phyloP scores from a whole-genome alignment of 1,140 invertebrate genomes.

The Hylaeus anthracinus region DNA sequence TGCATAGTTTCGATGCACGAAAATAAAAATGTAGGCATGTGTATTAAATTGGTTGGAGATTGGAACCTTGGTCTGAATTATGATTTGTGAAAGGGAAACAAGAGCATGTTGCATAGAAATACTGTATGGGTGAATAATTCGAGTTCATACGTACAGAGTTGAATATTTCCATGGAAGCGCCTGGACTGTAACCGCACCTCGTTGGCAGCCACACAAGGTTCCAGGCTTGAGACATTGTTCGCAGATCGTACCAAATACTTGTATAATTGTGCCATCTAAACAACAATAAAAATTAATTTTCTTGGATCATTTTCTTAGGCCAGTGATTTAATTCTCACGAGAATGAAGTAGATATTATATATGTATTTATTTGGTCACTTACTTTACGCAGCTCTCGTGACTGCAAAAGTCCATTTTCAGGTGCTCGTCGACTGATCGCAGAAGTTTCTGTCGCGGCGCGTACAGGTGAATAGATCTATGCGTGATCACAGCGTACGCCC shows the following conservation, averaged over 20 bases:
- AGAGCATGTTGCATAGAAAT: no score
- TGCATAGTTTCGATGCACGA: no score
- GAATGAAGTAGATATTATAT: no score
- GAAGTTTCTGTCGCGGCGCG: slow-evolving; percentile 83
- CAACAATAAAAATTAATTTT: neutral
- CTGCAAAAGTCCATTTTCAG: slow-evolving; percentile 84
- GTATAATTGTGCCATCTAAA: slow-evolving; percentile 86
- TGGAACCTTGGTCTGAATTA: no score
- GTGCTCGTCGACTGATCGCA: slow-evolving; percentile 80
- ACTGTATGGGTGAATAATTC: no score
- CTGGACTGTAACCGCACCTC: slow-evolving; percentile 86
- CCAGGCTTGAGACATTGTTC: slow-evolving; percentile 85
- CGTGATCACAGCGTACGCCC: slow-evolving; percentile 89
- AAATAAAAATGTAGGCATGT: no score
- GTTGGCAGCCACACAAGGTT: slow-evolving; percentile 87
- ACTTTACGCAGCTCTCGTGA: slow-evolving; percentile 86
- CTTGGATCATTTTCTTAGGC: no score
- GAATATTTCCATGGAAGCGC: slow-evolving; percentile 89
- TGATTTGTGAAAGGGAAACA: no score
- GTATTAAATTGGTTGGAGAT: no score
- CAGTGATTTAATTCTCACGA: no score
- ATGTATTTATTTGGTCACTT: slow-evolving; percentile 52
- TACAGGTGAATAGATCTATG: slow-evolving; percentile 84
- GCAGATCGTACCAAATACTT: slow-evolving; percentile 86
- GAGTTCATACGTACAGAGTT: slow-evolving; percentile 81